phyloP scores from a whole-genome alignment of 2,888 invertebrate genomes.

The Biston betularia region DNA sequence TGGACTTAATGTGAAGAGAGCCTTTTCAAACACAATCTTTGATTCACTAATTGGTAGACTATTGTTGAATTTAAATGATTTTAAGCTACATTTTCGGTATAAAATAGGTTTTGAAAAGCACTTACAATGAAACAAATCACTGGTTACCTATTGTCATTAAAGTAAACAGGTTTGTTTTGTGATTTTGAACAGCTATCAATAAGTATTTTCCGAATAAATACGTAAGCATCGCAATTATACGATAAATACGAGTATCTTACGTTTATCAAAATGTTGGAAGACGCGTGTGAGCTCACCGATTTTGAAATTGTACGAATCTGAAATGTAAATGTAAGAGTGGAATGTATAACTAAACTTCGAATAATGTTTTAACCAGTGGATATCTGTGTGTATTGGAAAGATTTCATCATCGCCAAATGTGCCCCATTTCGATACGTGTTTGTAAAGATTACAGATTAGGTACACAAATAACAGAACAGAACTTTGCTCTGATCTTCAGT shows the following conservation, averaged over 20 bases:
- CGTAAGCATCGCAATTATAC: neutral
- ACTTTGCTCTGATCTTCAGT: neutral
- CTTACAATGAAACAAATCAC: constrained; percentile 19
- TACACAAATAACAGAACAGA: constrained; percentile 4
- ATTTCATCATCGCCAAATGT: constrained; percentile 23
- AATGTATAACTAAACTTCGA: constrained; percentile 16
- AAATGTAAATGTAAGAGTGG: constrained; percentile 21
- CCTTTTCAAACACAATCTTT: constrained; percentile 20
- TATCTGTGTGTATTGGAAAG: constrained; percentile 18
- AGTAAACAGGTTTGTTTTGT: constrained; percentile 38
- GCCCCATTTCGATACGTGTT: constrained; percentile 18
- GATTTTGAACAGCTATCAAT: constrained; percentile 4
- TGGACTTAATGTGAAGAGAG: constrained; percentile 2
- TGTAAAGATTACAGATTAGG: constrained; percentile 8
- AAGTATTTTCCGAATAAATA: neutral
- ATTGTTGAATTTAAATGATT: constrained; percentile 16
- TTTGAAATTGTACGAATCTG: constrained; percentile 11
- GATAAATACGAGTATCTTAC: neutral
- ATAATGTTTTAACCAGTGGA: constrained; percentile 17
- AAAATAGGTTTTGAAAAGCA: constrained; percentile 15
- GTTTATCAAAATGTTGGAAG: constrained; percentile 3
- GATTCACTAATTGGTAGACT: constrained; percentile 22
- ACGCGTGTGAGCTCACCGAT: constrained; percentile 2
- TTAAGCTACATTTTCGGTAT: constrained; percentile 6
- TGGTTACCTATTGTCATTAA: constrained; percentile 16